Evolutionary conservation across 2,888 invertebrate genomes (phyloP).

Genomic region (Escarpia spicata): DNA sequence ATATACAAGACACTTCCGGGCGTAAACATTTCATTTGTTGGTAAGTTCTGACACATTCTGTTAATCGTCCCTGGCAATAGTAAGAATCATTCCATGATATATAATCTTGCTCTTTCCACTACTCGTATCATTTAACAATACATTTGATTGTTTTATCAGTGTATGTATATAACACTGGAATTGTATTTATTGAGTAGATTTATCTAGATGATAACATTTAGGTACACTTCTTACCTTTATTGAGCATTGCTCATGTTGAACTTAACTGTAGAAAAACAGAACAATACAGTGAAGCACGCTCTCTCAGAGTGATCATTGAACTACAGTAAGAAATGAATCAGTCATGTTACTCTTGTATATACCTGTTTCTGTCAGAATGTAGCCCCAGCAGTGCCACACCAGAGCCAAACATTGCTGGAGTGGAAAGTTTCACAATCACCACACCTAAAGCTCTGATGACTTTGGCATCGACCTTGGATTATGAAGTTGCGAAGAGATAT

Average conservation of each 20-base stretch:
- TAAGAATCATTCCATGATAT: not conserved
- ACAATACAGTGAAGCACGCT: not conserved
- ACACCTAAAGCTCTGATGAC: slow-evolving; percentile 44
- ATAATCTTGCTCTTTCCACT: not conserved
- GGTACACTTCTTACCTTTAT: not conserved
- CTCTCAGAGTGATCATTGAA: not conserved
- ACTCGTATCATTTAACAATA: too few species aligned
- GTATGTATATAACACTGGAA: not conserved
- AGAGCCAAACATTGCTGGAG: slow-evolving; percentile 40
- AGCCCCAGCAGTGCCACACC: slow-evolving; percentile 32
- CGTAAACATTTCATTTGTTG: slow-evolving; percentile 44
- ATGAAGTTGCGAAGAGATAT: slow-evolving; percentile 47
- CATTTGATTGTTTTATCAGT: too few species aligned
- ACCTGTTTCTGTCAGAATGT: slow-evolving; percentile 38
- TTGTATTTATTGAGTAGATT: not conserved
- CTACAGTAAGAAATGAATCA: not conserved
- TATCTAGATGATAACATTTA: not conserved
- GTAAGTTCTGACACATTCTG: slow-evolving; percentile 35
- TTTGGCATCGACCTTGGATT: slow-evolving; percentile 48
- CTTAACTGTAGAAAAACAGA: not conserved
- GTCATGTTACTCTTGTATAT: not conserved
- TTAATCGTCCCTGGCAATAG: not conserved
- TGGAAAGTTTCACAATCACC: slow-evolving; percentile 44
- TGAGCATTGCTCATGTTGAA: not conserved
- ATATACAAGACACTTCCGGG: slow-evolving; percentile 46